phyloP scores from a whole-genome alignment of 2,113 vertebrate genomes.

The Indri indri region DNA sequence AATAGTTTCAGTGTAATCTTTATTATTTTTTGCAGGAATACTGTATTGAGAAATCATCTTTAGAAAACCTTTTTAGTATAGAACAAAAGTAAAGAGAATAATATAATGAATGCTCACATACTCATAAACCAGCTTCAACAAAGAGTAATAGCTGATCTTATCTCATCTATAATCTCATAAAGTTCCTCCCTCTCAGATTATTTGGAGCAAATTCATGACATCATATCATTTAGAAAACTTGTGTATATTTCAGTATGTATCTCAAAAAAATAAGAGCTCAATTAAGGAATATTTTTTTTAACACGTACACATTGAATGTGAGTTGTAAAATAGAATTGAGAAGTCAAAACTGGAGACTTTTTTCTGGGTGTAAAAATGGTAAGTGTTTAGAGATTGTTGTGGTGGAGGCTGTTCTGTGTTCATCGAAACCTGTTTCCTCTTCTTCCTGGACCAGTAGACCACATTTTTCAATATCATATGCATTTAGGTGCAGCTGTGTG shows the following conservation, averaged over 20 bases:
- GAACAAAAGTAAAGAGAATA: background rate
- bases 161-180: background rate
- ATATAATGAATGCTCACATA: background rate
- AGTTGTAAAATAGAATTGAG: background rate
- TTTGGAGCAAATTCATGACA: background rate
- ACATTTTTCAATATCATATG: background rate
- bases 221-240: background rate
- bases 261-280: background rate
- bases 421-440: background rate
- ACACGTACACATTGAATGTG: background rate
- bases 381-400: background rate
- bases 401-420: background rate
- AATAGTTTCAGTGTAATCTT: background rate
- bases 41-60: background rate
- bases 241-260: background rate
- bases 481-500: background rate
- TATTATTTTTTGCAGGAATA: no score
- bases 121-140: background rate
- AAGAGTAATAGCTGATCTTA: background rate
- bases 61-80: background rate
- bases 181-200: background rate
- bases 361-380: background rate
- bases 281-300: background rate
- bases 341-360: constrained; percentile 11
- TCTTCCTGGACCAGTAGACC: background rate